Base-by-base conservation (phyloP, 2,888 invertebrate species). In the Melanophora roralis region DNA sequence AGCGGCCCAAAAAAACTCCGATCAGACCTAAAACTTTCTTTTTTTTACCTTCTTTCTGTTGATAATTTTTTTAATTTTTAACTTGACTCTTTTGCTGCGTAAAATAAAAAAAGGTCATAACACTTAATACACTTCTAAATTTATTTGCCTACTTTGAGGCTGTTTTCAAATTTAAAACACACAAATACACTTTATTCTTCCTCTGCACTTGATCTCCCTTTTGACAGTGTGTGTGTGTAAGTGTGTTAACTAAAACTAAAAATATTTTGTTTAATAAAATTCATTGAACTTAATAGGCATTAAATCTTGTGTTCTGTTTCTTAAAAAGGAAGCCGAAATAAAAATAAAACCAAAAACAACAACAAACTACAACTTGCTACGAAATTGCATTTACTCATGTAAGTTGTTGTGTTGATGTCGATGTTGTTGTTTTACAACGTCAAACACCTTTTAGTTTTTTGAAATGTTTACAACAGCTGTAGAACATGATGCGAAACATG, bases 381-480 rank as follows among this genome's bases (percentile, higher is more conserved):
- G n/a, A 47, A 55, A 65, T 57, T 51, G 32, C 7, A 38, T 47
- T 65, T 32, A 49, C 43, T 60, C 43, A 67, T 6, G 21, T 32
- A 23, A 4, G 9, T 6, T 27, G 4, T 27, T 3, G 3, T 27
- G 4, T 27, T 27, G 27, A 3, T 27, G 27, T 27, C 6, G 27
- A 5, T 27, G 27, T 27, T 27, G n/a, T n/a, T n/a, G n/a, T n/a
- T 27, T 27, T 27, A 21, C 21, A 16, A 64, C 14, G 23, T 14
- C 36, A 45, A 49, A 73, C 38, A 72, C 38, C 45, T 65, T 60
- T 67, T 71, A 36, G 45, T 59, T 45, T 49, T 65, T 43, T 80
- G 80, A 80, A 68, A 80, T 80, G 76, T 76, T 76, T 68, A 64
- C 76, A 80, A 73, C 80, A 80, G 80, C 76, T 80, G 80, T 72